These are phyloP conservation scores for Odocoileus virginianus DNA, from an alignment of 2,113 vertebrate species.

Conservation along the genomic window DNA sequence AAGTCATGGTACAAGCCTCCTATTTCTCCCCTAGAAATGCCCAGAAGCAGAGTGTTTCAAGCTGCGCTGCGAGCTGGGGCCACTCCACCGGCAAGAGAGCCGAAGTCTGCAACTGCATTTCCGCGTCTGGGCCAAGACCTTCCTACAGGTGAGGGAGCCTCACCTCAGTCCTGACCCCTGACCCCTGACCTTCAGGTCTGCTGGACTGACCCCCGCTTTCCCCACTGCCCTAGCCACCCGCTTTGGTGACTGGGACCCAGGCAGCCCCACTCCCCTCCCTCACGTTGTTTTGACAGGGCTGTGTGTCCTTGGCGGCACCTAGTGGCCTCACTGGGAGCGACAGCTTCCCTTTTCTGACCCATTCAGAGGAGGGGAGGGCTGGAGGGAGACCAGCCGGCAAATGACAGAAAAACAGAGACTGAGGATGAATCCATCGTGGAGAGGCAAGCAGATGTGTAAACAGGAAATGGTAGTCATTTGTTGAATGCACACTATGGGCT, in stretches of 20 bases:
- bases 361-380: neutral
- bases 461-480: neutral
- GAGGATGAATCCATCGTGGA: neutral
- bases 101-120: slow-evolving; percentile 87
- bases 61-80: slow-evolving; percentile 85
- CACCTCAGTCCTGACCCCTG: neutral
- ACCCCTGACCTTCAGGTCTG: neutral
- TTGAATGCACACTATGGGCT: neutral
- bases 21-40: slow-evolving; percentile 82
- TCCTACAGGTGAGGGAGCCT: slow-evolving; percentile 81
- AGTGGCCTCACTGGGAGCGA: neutral
- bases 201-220: neutral
- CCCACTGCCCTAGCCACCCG: neutral
- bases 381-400: neutral
- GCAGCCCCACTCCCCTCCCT: neutral
- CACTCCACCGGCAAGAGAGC: slow-evolving; percentile 85
- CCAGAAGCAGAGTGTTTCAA: slow-evolving; percentile 86
- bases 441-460: neutral
- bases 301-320: slow-evolving; percentile 38
- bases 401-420: neutral
- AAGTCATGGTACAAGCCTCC: neutral
- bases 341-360: neutral
- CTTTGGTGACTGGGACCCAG: neutral
- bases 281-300: neutral
- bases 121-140: slow-evolving; percentile 89